Conservation (phyloP, 2,888 invertebrate species). For the Ommatoiulus sabulosus region DNA sequence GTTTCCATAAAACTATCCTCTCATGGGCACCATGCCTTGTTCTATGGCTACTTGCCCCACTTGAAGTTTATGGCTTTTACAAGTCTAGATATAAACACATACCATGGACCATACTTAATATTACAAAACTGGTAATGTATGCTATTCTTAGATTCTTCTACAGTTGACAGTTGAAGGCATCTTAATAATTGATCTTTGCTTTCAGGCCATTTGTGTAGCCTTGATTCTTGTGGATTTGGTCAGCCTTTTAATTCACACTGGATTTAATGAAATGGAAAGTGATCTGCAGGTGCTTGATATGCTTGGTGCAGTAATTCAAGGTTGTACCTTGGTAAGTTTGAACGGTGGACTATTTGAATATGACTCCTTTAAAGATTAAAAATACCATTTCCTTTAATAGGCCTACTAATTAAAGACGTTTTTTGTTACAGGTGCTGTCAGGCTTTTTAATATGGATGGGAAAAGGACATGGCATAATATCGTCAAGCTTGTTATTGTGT, state of each 20-base stretch:
- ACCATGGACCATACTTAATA: conserved; percentile 62
- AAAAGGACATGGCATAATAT: conserved; percentile 84
- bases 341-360: background rate
- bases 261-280: background rate
- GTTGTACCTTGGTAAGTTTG: background rate
- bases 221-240: background rate
- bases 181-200: background rate
- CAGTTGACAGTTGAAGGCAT: background rate
- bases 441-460: conserved; percentile 79
- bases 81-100: conserved; percentile 55
- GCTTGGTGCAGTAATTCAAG: background rate
- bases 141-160: background rate
- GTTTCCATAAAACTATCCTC: conserved; percentile 91
- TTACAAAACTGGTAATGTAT: conserved; percentile 65
- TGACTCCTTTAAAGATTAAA: background rate
- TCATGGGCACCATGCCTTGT: conserved; percentile 90
- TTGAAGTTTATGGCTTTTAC: conserved; percentile 71
- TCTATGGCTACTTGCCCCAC: conserved; percentile 80
- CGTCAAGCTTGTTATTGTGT: conserved; percentile 89
- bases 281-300: background rate
- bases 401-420: background rate
- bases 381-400: background rate
- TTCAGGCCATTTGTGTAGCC: background rate
- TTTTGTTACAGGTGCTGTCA: background rate
- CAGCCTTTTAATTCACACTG: conserved; percentile 15